Percentiles rank a stretch among this genome's conserved stretches.
Evolutionary conservation across 2,113 vertebrate species (phyloP).

Genomic region (Phalacrocorax brasilianus): DNA sequence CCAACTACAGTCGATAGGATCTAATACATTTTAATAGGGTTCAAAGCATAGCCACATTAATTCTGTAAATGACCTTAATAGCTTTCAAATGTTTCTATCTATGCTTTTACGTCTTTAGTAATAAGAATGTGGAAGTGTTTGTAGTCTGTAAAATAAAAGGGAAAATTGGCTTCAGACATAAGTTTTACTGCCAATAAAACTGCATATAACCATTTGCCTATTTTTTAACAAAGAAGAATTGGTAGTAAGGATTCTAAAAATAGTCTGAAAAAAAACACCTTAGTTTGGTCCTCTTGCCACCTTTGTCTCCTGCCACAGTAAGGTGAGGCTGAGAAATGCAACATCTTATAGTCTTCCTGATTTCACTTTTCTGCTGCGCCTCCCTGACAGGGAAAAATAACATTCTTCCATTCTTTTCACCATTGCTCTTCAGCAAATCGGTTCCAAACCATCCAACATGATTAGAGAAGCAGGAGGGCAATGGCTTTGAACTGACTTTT

Average conservation of each 20-base stretch:
- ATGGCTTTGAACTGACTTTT: not conserved
- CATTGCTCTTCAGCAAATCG: not conserved
- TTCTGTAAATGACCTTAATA: conserved; percentile 51
- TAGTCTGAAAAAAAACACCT: not conserved
- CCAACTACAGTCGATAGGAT: not conserved
- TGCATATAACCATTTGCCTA: not conserved
- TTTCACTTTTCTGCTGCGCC: not conserved
- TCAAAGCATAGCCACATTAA: conserved; percentile 46
- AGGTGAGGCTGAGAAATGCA: not conserved
- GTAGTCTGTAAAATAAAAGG: conserved; percentile 61
- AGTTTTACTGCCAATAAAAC: conserved; percentile 46
- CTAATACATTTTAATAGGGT: conserved; percentile 41
- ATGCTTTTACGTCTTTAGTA: conserved; percentile 26
- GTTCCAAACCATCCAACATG: not conserved
- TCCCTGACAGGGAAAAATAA: not conserved
- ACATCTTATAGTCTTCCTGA: not conserved
- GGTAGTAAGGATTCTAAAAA: not conserved
- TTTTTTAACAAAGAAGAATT: conserved; percentile 24
- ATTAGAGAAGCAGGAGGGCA: not conserved
- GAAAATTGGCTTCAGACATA: conserved; percentile 46
- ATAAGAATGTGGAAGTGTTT: conserved; percentile 60
- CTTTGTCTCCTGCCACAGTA: not conserved
- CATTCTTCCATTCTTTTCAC: not conserved
- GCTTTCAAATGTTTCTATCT: conserved; percentile 61
- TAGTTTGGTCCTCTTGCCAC: not conserved